Conservation (phyloP, 2,113 vertebrate genomes). For the Nothobranchius furzeri region DNA sequence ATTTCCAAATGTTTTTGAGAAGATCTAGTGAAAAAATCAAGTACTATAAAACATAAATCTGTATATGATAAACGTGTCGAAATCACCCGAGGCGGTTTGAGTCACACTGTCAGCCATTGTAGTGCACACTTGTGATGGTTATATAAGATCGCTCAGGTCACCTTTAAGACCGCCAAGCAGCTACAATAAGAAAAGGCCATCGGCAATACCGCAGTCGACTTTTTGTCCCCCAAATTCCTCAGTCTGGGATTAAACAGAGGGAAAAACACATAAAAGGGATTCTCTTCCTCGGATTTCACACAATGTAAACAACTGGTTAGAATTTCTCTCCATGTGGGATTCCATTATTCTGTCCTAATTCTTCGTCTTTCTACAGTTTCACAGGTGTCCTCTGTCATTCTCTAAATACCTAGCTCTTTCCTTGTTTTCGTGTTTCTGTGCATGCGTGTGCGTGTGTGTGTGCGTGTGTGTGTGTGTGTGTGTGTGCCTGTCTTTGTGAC, state of each 20-base stretch:
- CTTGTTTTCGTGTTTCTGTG: background rate
- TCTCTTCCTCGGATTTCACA: slow-evolving; percentile 22
- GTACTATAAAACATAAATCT: background rate
- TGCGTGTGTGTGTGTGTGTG: slow-evolving; percentile 14
- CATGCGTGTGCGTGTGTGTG: background rate
- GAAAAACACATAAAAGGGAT: slow-evolving; percentile 7
- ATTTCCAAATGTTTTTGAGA: too few species aligned
- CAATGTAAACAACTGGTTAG: slow-evolving; percentile 49
- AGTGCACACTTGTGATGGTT: slow-evolving; percentile 16
- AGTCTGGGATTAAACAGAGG: slow-evolving; percentile 15
- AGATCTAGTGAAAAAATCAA: too few species aligned
- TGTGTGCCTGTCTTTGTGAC: slow-evolving; percentile 24
- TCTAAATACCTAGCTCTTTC: slow-evolving; percentile 21
- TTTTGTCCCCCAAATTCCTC: slow-evolving; percentile 2
- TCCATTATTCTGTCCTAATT: slow-evolving; percentile 3
- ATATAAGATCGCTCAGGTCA: slow-evolving; percentile 16
- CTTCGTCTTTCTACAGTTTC: slow-evolving; percentile 12
- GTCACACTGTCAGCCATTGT: slow-evolving; percentile 20
- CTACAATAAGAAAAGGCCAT: slow-evolving; percentile 34
- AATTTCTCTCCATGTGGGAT: slow-evolving; percentile 47
- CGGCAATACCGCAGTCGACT: slow-evolving; percentile 31
- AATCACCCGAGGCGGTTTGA: background rate
- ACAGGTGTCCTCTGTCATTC: slow-evolving; percentile 34
- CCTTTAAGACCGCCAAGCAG: slow-evolving; percentile 23
- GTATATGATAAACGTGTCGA: background rate